These are phyloP conservation scores for Omphaloscelis lunosa DNA, from an alignment of 2,888 invertebrate genomes.

Conservation along the genomic window DNA sequence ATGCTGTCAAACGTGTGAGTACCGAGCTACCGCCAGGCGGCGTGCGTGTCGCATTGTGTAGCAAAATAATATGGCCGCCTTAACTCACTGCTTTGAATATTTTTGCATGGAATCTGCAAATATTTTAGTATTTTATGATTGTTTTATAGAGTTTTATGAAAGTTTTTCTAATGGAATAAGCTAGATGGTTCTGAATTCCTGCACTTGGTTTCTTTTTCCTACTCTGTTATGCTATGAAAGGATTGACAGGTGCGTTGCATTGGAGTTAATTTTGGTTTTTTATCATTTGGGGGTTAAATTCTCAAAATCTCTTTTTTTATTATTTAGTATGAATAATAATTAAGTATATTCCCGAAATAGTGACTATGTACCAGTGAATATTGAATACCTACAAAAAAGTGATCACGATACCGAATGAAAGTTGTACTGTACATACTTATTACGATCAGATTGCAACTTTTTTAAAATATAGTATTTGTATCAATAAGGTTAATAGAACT, in stretches of 20 bases:
- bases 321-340: neutral
- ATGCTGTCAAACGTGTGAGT: conserved; percentile 81
- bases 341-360: neutral
- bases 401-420: neutral
- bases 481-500: neutral
- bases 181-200: conserved; percentile 1
- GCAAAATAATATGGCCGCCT: conserved; percentile 82
- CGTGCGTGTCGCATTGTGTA: conserved; percentile 83
- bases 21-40: conserved; percentile 83
- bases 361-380: neutral
- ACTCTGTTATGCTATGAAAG: neutral
- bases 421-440: neutral
- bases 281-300: neutral
- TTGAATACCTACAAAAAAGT: neutral
- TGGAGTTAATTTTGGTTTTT: neutral
- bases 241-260: neutral
- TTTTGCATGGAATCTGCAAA: conserved; percentile 82
- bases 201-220: conserved; percentile 17
- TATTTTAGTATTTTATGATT: conserved; percentile 62
- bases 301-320: neutral
- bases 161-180: conserved; percentile 28
- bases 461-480: no score
- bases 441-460: neutral
- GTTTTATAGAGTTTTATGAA: conserved; percentile 42
- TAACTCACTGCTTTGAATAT: conserved; percentile 84